Conservation (phyloP, 1,140 invertebrate genomes). For the Drosophila navojoa region DNA sequence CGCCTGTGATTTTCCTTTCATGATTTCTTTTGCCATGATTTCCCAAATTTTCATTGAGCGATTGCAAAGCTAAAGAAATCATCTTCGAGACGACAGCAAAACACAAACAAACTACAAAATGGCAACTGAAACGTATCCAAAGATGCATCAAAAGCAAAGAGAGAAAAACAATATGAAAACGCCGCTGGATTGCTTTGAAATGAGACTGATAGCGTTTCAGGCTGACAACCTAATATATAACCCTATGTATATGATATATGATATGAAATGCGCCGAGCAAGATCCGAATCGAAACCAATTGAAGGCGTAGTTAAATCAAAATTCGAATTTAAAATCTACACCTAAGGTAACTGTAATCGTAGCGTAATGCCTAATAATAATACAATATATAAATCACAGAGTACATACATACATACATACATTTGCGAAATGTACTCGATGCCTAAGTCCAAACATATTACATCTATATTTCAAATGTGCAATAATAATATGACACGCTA, state of each 20-base stretch:
- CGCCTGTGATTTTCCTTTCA: conserved; percentile 30
- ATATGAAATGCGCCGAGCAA: conserved; percentile 7
- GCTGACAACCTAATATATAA: conserved; percentile 33
- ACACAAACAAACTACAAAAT: conserved; percentile 41
- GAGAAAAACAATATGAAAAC: conserved; percentile 15
- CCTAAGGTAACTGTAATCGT: conserved; percentile 59
- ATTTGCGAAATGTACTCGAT: conserved; percentile 21
- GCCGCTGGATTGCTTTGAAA: conserved; percentile 58
- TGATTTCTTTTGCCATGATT: conserved; percentile 25
- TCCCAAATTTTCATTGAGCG: neutral
- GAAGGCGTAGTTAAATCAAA: conserved; percentile 80
- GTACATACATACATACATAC: conserved; percentile 38
- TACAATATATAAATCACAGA: conserved; percentile 24
- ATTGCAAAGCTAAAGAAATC: conserved; percentile 14
- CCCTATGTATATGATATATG: conserved; percentile 15
- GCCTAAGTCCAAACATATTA: conserved; percentile 48
- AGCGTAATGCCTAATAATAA: conserved; percentile 48
- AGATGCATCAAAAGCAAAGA: conserved; percentile 76
- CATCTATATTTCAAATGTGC: conserved; percentile 69
- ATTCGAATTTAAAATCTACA: conserved; percentile 78
- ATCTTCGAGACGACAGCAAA: conserved; percentile 31
- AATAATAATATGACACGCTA: conserved; percentile 77
- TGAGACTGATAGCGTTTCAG: conserved; percentile 83
- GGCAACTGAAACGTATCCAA: conserved; percentile 78
- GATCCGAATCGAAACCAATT: conserved; percentile 32